Percentiles rank a stretch among this genome's conserved stretches.
Evolutionary conservation across 2,797 vertebrate species (phyloP).

Genomic region (Arremon brunneinucha): DNA sequence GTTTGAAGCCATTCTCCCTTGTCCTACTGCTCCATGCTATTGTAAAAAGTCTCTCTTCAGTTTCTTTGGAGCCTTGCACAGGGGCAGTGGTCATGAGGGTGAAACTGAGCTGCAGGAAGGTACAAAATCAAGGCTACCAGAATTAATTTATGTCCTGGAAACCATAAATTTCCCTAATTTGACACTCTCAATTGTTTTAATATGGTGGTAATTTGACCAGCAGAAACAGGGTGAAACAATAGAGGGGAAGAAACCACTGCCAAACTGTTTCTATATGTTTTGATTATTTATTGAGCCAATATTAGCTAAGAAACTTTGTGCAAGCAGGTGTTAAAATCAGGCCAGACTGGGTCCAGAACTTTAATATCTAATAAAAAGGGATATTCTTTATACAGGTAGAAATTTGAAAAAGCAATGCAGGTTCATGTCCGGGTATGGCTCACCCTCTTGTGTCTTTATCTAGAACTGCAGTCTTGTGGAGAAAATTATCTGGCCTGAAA

Average conservation of each 20-base stretch:
- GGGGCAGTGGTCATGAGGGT: not conserved
- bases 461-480: not conserved
- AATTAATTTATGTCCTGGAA: not conserved
- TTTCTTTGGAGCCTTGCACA: not conserved
- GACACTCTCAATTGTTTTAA: not conserved
- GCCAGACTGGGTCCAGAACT: not conserved
- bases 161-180: not conserved
- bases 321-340: no score
- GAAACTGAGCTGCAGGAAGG: not conserved
- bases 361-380: not conserved
- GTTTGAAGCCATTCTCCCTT: accelerated
- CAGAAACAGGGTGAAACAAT: not conserved
- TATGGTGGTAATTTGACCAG: not conserved
- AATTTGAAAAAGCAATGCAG: not conserved
- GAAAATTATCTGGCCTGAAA: not conserved
- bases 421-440: not conserved
- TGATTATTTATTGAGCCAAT: not conserved
- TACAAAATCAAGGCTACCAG: not conserved
- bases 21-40: not conserved
- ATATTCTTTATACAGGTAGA: not conserved
- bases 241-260: not conserved
- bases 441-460: conserved; percentile 31
- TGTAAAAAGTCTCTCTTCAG: not conserved
- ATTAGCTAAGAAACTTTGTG: not conserved
- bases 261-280: not conserved